Evolutionary conservation across 2,797 vertebrate genomes (phyloP).

Genomic region (Acomys russatus): DNA sequence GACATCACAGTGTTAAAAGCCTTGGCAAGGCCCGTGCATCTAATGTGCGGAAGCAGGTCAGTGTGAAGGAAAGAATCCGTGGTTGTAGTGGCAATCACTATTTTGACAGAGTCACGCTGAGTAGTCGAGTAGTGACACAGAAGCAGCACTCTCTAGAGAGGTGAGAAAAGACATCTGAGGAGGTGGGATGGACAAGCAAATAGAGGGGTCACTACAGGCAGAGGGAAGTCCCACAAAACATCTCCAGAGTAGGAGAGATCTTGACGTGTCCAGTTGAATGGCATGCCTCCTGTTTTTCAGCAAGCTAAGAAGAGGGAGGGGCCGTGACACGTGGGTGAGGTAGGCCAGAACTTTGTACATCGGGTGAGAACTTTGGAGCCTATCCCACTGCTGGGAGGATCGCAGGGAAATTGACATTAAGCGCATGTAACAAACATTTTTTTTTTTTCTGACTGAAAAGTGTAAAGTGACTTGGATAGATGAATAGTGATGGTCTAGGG

Average conservation of each 20-base stretch:
- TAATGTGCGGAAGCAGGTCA: neutral
- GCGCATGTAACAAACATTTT: neutral
- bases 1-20: neutral
- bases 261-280: neutral
- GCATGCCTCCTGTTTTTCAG: no score
- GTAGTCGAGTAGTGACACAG: neutral
- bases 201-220: neutral
- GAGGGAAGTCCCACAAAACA: neutral
- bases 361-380: accelerated
- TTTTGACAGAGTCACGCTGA: neutral
- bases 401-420: neutral
- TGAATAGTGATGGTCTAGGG: accelerated
- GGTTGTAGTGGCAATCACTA: neutral
- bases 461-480: neutral
- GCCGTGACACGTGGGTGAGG: accelerated
- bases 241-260: neutral
- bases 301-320: no score
- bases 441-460: neutral
- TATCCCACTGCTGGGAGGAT: neutral
- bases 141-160: neutral
- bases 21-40: neutral
- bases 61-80: neutral
- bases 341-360: neutral
- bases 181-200: neutral
- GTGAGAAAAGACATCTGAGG: neutral